phyloP scores from a whole-genome alignment of 2,113 vertebrate genomes.

The human region DNA sequence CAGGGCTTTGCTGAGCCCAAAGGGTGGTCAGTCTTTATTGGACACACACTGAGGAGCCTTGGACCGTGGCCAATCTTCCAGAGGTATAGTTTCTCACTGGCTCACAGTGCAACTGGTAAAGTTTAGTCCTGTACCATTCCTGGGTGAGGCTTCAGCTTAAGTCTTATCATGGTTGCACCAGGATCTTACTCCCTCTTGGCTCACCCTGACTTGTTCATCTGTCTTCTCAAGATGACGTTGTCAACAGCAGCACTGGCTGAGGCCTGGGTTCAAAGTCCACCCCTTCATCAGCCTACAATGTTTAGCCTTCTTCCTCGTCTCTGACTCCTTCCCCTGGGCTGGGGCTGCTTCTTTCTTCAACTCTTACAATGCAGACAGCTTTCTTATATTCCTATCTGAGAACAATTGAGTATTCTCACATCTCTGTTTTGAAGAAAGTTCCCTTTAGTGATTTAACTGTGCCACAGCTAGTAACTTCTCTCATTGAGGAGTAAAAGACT shows the following conservation, averaged over 20 bases:
- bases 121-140: not conserved
- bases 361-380: not conserved
- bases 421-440: not conserved
- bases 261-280: not conserved
- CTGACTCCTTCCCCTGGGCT: not conserved
- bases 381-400: not conserved
- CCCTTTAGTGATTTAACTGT: not conserved
- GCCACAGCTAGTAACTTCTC: not conserved
- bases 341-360: not conserved
- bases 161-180: not conserved
- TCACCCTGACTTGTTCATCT: not conserved
- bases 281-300: not conserved
- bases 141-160: not conserved
- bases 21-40: not conserved
- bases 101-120: not conserved
- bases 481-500: not conserved
- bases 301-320: not conserved
- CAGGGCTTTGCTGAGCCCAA: not conserved
- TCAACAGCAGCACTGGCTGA: not conserved
- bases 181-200: not conserved
- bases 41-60: not conserved
- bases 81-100: not conserved
- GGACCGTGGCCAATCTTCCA: not conserved
- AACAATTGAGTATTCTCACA: not conserved
- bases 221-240: conserved; percentile 18